A percentile compares a stretch with the other conserved stretches of the same genome.
Evolutionary conservation across 2,113 vertebrate genomes (phyloP).

Genomic region (Crotalus tigris): DNA sequence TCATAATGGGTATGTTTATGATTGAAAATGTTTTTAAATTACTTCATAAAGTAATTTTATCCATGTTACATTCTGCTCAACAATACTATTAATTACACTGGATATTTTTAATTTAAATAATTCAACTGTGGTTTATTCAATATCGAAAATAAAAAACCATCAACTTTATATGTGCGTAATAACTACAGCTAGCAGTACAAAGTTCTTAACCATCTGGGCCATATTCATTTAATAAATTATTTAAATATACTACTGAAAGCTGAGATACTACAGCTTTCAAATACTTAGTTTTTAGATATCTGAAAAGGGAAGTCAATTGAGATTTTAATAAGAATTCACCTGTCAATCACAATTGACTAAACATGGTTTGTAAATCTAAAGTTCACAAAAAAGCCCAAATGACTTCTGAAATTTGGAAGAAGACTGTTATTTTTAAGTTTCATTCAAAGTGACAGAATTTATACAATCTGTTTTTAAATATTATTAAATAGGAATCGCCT

Average conservation of each 20-base stretch:
- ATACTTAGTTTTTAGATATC: background rate
- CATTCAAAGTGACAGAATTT: background rate
- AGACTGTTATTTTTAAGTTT: background rate
- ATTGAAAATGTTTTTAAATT: background rate
- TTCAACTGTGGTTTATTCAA: background rate
- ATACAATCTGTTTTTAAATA: background rate
- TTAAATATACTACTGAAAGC: background rate
- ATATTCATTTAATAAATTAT: background rate
- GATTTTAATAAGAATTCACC: background rate
- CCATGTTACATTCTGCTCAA: background rate
- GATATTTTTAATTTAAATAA: background rate
- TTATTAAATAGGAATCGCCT: slow-evolving; percentile 17
- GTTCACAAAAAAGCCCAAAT: background rate
- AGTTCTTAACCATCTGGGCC: background rate
- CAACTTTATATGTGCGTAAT: background rate
- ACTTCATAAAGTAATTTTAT: background rate
- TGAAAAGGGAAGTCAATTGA: background rate
- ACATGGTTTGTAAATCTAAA: background rate
- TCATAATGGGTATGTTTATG: background rate
- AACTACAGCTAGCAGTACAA: background rate
- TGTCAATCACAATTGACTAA: background rate
- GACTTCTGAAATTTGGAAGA: background rate
- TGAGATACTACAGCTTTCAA: background rate
- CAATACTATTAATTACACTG: background rate
- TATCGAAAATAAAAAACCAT: background rate